Evolutionary conservation across 2,113 vertebrate species (phyloP), one percentile per base, ranked within the genome.

Genomic region (Rhea americana): DNA sequence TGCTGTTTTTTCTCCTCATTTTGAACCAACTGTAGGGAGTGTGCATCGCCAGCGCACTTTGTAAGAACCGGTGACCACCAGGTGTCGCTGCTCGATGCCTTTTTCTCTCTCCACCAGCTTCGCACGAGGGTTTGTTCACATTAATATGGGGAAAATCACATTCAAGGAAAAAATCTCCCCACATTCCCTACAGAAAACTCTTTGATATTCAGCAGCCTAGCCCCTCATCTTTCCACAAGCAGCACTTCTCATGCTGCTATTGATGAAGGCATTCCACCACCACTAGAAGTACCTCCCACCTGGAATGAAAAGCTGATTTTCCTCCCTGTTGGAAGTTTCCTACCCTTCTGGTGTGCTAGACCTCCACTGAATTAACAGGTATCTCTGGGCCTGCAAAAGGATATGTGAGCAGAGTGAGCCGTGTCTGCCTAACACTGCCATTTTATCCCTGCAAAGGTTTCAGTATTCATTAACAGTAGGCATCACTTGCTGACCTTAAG

Each of bases 41-140:
- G 17, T 17, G 28, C 15, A 13, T 14, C 8, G 53, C 53, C 53
- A 13, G 53, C 53, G 14, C 13, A 26, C 55, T 56, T 9, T 30
- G 8, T 56, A 17, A 9, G 55, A 17, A 17, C 30, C 9, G 8
- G 53, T 58, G 55, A 58, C 90, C 93, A 25, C 83, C 53, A 58
- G 86, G 86, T 58, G 93, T 85, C 93, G 86, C 93, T 94, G 91
- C 91, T 66, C 30, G 72, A 87, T 72, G n/a, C 79, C 41, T n/a
- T 78, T 82, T 92, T 25, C 70, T 43, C 55, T 58, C 55, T 56
- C 55, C 13, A 19, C 55, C 16, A 28, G 55, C 55, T 56, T 56
- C 16, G 55, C 55, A 17, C 55, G 4, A 15, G 28, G 55, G 11
- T 56, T 56, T 15, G 55, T 56, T 56, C 55, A 58, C 28, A 28